A percentile compares a stretch with the other conserved stretches of the same genome.
Conservation (phyloP, 2,797 vertebrate species). For the Gadopsis marmoratus region DNA sequence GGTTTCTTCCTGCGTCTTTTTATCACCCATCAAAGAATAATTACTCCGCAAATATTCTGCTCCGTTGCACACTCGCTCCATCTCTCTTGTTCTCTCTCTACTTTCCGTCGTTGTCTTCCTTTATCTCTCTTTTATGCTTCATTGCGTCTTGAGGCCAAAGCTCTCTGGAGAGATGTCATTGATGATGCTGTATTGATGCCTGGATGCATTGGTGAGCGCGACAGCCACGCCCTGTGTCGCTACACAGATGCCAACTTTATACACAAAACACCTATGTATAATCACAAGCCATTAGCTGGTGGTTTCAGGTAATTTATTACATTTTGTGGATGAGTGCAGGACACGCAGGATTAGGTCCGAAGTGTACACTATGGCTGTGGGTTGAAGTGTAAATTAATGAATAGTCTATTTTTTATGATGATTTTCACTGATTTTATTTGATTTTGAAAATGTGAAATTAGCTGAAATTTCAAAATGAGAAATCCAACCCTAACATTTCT, state of each 20-base stretch:
- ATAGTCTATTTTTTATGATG: background rate
- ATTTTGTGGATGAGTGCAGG: slow-evolving; percentile 29
- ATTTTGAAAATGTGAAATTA: background rate
- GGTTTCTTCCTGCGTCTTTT: slow-evolving; percentile 60
- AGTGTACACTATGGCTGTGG: background rate
- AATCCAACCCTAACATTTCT: slow-evolving; percentile 9
- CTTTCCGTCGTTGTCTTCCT: slow-evolving; percentile 57
- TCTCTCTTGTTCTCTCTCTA: slow-evolving; percentile 37
- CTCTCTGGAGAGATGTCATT: slow-evolving; percentile 65
- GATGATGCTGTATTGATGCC: slow-evolving; percentile 60
- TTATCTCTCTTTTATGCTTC: slow-evolving; percentile 62
- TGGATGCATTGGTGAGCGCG: slow-evolving; percentile 36
- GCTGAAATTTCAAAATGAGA: slow-evolving; percentile 10
- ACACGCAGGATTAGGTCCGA: background rate
- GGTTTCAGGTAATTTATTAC: slow-evolving; percentile 38
- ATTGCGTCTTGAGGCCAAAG: slow-evolving; percentile 48
- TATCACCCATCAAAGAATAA: slow-evolving; percentile 66
- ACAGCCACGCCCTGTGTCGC: slow-evolving; percentile 20
- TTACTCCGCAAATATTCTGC: slow-evolving; percentile 61
- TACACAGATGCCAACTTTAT: slow-evolving; percentile 31
- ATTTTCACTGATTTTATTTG: slow-evolving; percentile 6
- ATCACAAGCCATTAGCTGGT: slow-evolving; percentile 40
- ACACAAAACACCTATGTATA: slow-evolving; percentile 18
- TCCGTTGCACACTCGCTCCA: slow-evolving; percentile 30
- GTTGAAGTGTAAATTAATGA: background rate